Evolutionary conservation across 2,888 invertebrate genomes (phyloP), one percentile per base, ranked within the genome.

Genomic region (Ichneumon xanthorius): DNA sequence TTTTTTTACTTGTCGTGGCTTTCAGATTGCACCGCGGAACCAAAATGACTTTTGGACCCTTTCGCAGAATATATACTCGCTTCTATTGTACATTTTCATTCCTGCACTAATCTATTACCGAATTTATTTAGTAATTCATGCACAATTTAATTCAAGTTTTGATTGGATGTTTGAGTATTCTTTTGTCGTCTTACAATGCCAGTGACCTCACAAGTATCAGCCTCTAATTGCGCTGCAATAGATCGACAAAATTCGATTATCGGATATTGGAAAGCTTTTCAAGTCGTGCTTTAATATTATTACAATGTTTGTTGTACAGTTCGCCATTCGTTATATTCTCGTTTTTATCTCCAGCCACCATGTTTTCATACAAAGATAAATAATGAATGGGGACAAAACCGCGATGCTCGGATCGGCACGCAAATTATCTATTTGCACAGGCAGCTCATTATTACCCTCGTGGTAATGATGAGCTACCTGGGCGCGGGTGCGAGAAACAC

Each of bases 381-480:
- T 72, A 72, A 72, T 72, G 26, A 22, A 40, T 72, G 9, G 37
- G 14, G 26, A 4, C 45, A 22, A 72, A 72, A 58, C 22, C 40
- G 30, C 30, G 30, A 30, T 14, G 61, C 30, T 61, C 33, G 22
- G 48, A 22, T 14, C 55, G 9, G 55, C 61, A 55, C 58, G 72
- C 55, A 58, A 72, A 72, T 72, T 58, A 72, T 72, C 58, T 72
- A 40, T 72, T 72, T 72, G 40, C 71, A 72, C 71, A 37, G 26
- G 26, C 71, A 22, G 71, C 40, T 72, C 72, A 72, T 72, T 72
- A 72, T 72, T 72, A 58, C 58, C 72, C 26, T 40, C 55, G 33
- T 33, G 19, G 55, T 22, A 55, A 40, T 40, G 11, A 40, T 40
- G 68, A 53, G 53, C 53, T 71, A 33, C 37, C 33, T 19, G 72